phyloP scores from a whole-genome alignment of 2,888 invertebrate genomes.

The Napeogenes sylphis region DNA sequence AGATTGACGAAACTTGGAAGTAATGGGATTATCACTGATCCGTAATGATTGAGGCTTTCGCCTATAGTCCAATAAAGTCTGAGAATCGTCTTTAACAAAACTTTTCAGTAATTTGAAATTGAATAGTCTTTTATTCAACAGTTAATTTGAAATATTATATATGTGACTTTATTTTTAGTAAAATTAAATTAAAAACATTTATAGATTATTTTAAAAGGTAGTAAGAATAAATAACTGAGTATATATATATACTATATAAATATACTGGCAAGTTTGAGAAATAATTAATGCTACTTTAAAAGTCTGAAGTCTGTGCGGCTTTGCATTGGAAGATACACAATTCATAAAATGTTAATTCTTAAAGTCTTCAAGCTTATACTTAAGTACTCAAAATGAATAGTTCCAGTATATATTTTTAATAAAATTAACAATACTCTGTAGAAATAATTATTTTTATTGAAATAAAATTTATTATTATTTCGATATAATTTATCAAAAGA shows the following conservation, averaged over 20 bases:
- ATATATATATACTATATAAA: no score
- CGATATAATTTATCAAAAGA: no score
- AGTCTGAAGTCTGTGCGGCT: background rate
- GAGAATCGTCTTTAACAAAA: conserved; percentile 35
- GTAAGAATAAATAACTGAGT: no score
- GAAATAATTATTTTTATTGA: no score
- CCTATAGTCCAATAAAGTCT: conserved; percentile 52
- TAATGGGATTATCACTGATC: conserved; percentile 67
- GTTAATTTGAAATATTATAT: background rate
- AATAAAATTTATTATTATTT: no score
- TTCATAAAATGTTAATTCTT: background rate
- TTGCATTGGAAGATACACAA: conserved; percentile 1
- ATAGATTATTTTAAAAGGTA: no score
- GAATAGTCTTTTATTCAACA: conserved; percentile 12
- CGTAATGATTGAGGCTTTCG: conserved; percentile 58
- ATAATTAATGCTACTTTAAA: background rate
- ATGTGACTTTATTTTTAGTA: no score
- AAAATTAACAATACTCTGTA: no score
- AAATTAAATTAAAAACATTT: no score
- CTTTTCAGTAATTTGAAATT: conserved; percentile 17
- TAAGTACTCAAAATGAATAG: background rate
- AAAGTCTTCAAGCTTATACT: background rate
- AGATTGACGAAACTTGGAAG: conserved; percentile 61
- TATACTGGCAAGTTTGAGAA: no score
- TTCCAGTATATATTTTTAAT: no score